A percentile compares a stretch with the other conserved stretches of the same genome.
phyloP scores from a whole-genome alignment of 2,113 vertebrate species.

The Benitochromis conjunctus region DNA sequence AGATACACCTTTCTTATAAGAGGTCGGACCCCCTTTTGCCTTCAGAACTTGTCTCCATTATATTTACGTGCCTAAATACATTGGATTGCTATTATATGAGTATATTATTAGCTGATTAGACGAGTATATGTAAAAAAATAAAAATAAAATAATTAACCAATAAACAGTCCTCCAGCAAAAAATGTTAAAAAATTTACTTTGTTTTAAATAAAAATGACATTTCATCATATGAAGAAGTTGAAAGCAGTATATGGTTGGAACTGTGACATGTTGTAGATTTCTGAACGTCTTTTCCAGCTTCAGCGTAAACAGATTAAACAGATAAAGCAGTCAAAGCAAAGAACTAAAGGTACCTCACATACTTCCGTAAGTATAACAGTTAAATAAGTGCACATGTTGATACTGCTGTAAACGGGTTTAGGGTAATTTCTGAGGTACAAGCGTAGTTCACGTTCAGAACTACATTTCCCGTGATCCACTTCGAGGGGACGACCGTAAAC shows the following conservation, averaged over 20 bases:
- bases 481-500: slow-evolving; percentile 14
- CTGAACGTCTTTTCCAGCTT: neutral
- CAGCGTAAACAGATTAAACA: neutral
- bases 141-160: too few relatives aligned
- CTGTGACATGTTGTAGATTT: neutral
- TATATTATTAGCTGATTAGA: neutral
- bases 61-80: neutral
- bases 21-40: accelerated
- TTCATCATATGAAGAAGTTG: neutral
- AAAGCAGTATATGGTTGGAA: neutral
- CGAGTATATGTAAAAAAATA: neutral
- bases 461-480: slow-evolving; percentile 24
- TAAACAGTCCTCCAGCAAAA: neutral
- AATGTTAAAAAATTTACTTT: neutral
- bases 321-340: neutral
- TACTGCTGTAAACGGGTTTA: neutral
- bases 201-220: neutral
- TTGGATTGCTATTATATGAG: neutral
- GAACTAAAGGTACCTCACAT: neutral
- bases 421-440: neutral
- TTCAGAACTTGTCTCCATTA: neutral
- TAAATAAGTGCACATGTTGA: neutral
- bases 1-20: neutral
- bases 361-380: neutral
- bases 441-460: neutral